These are phyloP conservation scores for Thysanoteuthis rhombus DNA, from an alignment of 2,888 invertebrate genomes.

Conservation along the genomic window DNA sequence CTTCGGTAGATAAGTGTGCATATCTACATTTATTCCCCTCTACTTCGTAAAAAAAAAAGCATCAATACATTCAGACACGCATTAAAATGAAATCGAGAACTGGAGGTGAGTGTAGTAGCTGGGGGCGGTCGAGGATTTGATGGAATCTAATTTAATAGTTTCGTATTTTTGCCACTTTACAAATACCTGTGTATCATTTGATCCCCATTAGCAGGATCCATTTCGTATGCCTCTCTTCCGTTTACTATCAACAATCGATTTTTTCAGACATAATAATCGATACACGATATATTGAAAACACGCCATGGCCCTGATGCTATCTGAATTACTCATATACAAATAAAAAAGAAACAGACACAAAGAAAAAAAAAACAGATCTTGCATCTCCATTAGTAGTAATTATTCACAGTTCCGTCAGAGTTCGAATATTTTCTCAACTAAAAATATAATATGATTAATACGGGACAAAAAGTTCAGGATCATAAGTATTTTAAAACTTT, in stretches of 20 bases:
- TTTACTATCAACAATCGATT: not conserved
- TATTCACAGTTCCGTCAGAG: not conserved
- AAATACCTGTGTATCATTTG: slow-evolving; percentile 12
- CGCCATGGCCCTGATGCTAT: not conserved
- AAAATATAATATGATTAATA: not conserved
- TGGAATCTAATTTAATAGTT: slow-evolving; percentile 12
- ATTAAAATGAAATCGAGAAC: not conserved
- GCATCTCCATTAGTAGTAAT: not conserved
- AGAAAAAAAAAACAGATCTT: not conserved
- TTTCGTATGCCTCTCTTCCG: slow-evolving; percentile 12
- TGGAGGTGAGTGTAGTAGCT: not conserved
- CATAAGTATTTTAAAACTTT: not conserved
- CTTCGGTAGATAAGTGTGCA: not conserved
- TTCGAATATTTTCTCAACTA: not conserved
- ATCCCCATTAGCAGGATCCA: slow-evolving; percentile 12
- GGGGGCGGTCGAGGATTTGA: not conserved
- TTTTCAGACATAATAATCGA: not conserved
- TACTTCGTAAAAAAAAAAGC: not conserved
- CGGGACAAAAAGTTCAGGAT: not conserved
- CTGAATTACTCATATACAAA: not conserved
- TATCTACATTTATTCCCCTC: not conserved
- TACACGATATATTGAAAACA: not conserved
- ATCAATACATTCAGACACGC: not conserved
- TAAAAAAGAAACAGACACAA: not conserved
- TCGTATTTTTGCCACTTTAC: slow-evolving; percentile 12